A percentile compares a stretch with the other conserved stretches of the same genome.
Evolutionary conservation across 2,888 invertebrate genomes (phyloP).

Genomic region (Drosophila affinis): DNA sequence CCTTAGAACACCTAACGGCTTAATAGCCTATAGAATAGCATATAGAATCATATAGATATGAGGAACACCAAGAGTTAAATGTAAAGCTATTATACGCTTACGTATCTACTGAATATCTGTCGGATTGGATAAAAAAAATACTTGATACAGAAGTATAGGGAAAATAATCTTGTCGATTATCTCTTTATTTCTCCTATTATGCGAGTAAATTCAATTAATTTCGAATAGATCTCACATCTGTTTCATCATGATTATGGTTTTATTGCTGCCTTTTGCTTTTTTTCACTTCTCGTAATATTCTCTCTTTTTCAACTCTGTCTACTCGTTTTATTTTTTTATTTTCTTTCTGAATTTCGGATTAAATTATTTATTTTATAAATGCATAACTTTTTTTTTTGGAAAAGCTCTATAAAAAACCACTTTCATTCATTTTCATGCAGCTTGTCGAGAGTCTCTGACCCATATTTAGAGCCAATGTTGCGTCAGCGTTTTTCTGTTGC

Average conservation of each 20-base stretch:
- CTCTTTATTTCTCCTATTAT: background rate
- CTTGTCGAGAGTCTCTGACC: conserved; percentile 22
- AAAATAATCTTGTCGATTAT: too few species aligned
- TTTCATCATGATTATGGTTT: conserved; percentile 16
- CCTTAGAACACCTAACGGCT: too few species aligned
- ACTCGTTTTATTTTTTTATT: conserved; percentile 25
- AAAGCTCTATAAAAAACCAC: background rate
- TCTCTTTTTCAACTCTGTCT: background rate
- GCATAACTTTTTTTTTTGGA: conserved; percentile 1
- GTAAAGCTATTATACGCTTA: too few species aligned
- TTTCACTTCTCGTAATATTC: conserved; percentile 7
- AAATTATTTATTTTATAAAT: conserved; percentile 31
- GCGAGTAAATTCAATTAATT: conserved; percentile 6
- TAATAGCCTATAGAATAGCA: too few species aligned
- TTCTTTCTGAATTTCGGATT: conserved; percentile 32
- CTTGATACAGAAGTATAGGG: too few species aligned
- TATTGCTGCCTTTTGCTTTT: conserved; percentile 43
- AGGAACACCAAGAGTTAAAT: too few species aligned
- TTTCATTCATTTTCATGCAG: conserved; percentile 38
- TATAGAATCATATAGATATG: too few species aligned
- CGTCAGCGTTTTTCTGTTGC: conserved; percentile 31
- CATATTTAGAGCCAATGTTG: conserved; percentile 25
- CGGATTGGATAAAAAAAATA: too few species aligned
- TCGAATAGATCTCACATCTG: background rate
- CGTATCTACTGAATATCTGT: too few species aligned